phyloP scores from a whole-genome alignment of 2,113 vertebrate genomes.

The Eolophus roseicapilla region DNA sequence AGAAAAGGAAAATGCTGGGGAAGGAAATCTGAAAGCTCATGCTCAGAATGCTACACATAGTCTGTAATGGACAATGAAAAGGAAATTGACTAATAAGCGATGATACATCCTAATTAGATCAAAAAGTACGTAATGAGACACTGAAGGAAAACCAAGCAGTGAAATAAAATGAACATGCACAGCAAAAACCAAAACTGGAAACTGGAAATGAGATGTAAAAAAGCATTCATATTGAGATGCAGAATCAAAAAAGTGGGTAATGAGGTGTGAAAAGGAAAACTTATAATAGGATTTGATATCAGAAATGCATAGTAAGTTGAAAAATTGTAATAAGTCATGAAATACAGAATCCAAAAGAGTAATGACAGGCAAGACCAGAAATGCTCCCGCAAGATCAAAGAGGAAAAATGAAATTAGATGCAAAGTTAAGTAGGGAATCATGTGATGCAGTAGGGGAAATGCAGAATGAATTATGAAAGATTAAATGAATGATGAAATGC shows the following conservation, averaged over 20 bases:
- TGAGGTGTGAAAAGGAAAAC: conserved; percentile 8
- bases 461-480: neutral
- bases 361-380: neutral
- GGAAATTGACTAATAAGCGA: conserved; percentile 39
- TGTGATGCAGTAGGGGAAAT: neutral
- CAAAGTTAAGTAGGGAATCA: neutral
- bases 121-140: conserved; percentile 24
- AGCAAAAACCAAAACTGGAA: neutral
- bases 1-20: neutral
- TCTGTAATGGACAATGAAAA: neutral
- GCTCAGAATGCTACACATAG: neutral
- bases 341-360: neutral
- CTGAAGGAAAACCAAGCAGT: conserved; percentile 24
- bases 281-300: neutral
- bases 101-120: conserved; percentile 58
- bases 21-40: neutral
- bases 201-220: neutral
- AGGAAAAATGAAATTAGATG: neutral
- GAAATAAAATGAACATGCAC: neutral
- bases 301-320: neutral
- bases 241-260: neutral
- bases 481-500: neutral
- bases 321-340: neutral
- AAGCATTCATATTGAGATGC: neutral
- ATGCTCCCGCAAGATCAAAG: neutral